Base-by-base conservation (phyloP, 1,140 invertebrate genomes). In the Pseudomyrmex dendroicus region DNA sequence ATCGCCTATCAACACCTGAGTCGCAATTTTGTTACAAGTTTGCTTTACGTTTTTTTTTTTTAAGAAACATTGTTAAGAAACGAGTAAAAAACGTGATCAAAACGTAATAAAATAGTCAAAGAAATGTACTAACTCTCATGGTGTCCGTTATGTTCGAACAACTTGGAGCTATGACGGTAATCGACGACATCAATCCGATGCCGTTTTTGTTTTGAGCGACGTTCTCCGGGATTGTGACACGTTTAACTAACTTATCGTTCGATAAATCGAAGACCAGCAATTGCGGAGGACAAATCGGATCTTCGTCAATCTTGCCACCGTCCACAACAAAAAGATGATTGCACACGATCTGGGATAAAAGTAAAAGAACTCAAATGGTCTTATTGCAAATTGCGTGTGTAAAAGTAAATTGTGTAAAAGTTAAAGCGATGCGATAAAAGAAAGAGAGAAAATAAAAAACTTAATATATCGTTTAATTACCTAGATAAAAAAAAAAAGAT, bases 321-420 rank as follows among this genome's bases (percentile, higher is more conserved):
- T 73, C 78, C 48, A 82, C 17, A 48, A 74, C 2, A 1, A 57
- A 83, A 4, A 82, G 17, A 61, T 64, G 57, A 63, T 76, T 50
- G 44, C 48, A 62, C 20, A 5, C 7, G 25, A 76, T 76, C 20
- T 63, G 59, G 25, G 1, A 64, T 48, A 4, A 13, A 44, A 12
- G 48, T 52, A 12, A 35, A 52, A 52, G 9, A 13, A 12, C 7
- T 12, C 50, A 52, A 25, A 25, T 35, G 5, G 0, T 35, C 4
- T 35, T 35, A 35, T 35, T 35, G 35, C 7, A 7, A 35, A 35
- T 35, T 7, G 0, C 5, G 35, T 35, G 35, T 7, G 5, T 5
- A 35, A 35, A 35, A 35, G 35, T 35, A n/a, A n/a, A n/a, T n/a
- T 35, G 35, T 7, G 5, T 5, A 35, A 35, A 35, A 35, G 35